Evolutionary conservation across 2,113 vertebrate species (phyloP).

Genomic region (Aldabrachelys gigantea): DNA sequence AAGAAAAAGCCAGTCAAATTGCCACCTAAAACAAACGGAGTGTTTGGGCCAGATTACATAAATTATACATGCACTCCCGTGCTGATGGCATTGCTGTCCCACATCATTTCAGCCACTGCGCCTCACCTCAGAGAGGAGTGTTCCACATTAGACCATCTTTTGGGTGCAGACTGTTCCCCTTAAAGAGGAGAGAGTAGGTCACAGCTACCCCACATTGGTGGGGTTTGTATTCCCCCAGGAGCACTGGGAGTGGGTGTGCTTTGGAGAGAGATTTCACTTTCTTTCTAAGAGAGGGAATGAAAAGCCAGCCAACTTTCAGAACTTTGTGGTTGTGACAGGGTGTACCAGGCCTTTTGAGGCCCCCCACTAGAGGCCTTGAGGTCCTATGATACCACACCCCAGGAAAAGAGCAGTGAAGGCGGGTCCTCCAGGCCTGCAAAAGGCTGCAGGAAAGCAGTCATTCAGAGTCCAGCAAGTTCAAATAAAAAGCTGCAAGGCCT

Average conservation of each 20-base stretch:
- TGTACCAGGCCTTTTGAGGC: no score
- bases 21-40: neutral
- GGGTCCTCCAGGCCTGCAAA: no score
- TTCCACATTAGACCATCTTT: neutral
- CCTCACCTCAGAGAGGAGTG: neutral
- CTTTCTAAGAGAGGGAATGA: neutral
- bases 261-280: slow-evolving; percentile 8
- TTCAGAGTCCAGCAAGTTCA: no score
- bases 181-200: neutral
- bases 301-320: neutral
- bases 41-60: neutral
- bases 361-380: no score
- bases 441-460: no score
- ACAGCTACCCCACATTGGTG: neutral
- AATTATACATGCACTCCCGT: neutral
- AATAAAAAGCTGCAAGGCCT: no score
- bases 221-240: neutral
- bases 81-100: no score
- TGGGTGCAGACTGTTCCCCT: neutral
- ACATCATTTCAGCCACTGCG: no score
- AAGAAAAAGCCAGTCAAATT: neutral
- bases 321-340: neutral
- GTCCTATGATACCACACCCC: no score
- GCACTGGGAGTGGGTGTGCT: neutral
- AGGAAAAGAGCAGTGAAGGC: no score